Evolutionary conservation across 1,140 invertebrate species (phyloP), one percentile per base, ranked within the genome.

Genomic region (Drosophila insularis): DNA sequence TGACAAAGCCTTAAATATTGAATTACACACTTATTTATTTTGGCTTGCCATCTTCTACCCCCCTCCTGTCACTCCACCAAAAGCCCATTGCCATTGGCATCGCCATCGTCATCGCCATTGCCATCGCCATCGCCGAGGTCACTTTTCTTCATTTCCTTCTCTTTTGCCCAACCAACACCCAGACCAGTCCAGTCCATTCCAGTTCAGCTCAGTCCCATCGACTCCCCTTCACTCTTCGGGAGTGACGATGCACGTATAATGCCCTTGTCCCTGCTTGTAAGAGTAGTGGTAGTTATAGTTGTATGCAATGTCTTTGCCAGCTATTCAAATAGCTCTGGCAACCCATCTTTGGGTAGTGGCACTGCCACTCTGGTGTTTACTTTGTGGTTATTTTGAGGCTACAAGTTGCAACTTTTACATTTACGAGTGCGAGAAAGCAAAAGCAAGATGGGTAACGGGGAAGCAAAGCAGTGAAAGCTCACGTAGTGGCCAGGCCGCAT

Each of bases 351-450:
- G 32, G 27, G 21, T 39, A n/a, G 7, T 35, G 55, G 64, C 27
- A 65, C 31, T 59, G 81, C 62, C 84, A 87, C 82, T 89, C 69
- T 73, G 76, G 82, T 87, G 84, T 87, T 87, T 87, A 87, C 84
- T 89, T 87, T 89, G 84, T 89, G 84, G 84, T 74, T 87, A 87
- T 87, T 87, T 87, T 87, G 84, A 82, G 84, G 84, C 85, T 89
- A 80, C 84, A 80, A 87, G 84, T 84, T 87, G 84, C 84, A 84
- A 84, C 76, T 87, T 89, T 87, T 80, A 71, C 79, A 89, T 80
- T 85, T 71, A 77, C 77, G 63, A 80, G 70, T 74, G 37, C 59
- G 31, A 27, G 27, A 70, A 55, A 77, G 74, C 73, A 77, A 76
- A 76, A 77, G 73, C 27, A 27, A 27, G 54, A 67, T 35, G 39